Base-by-base conservation (phyloP, 1,140 invertebrate species). In the Armadillidium nasatum region DNA sequence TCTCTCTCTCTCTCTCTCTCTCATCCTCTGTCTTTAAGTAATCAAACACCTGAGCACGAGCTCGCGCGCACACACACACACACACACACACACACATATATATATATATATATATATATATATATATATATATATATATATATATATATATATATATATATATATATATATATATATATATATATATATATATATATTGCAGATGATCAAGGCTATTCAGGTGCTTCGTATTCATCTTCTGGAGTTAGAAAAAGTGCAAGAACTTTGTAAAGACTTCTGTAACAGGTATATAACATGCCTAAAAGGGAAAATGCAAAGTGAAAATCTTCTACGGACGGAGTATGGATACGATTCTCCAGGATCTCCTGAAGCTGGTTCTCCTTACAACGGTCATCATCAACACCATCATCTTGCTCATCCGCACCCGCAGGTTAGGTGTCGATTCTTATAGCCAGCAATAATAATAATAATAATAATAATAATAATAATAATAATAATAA, bases 121-220 rank as follows among this genome's bases (percentile, higher is more conserved):
- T n/a, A n/a, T n/a, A n/a, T n/a, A n/a, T n/a, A n/a, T n/a, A n/a
- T n/a, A n/a, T n/a, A n/a, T n/a, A n/a, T 23, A 44, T 72, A 2
- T 43, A 72, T 21, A 13, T 72, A n/a, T 44, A 43, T 33, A 15
- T 72, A 15, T 22, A 4, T 72, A 33, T 13, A 33, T 21, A 13
- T 44, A 44, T 72, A 72, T 11, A 13, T 72, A 72, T 15, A 10
- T 43, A 15, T 15, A 15, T 10, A 13, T 44, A 23, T 15, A 72
- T n/a, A 15, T 44, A 10, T 13, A 44, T 43, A 44, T 72, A 44
- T 72, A 33, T 70, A 70, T 70, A 70, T 70, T 70, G 75, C 86
- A 94, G 90, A 98, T 98, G 95, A 94, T 98, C 82, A 96, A 97
- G 87, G 94, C 95, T 73, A 96, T 97, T 84, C 96, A 98, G 89